These are phyloP conservation scores for Eudemis profundana DNA, from an alignment of 2,888 invertebrate species.

Conservation along the genomic window DNA sequence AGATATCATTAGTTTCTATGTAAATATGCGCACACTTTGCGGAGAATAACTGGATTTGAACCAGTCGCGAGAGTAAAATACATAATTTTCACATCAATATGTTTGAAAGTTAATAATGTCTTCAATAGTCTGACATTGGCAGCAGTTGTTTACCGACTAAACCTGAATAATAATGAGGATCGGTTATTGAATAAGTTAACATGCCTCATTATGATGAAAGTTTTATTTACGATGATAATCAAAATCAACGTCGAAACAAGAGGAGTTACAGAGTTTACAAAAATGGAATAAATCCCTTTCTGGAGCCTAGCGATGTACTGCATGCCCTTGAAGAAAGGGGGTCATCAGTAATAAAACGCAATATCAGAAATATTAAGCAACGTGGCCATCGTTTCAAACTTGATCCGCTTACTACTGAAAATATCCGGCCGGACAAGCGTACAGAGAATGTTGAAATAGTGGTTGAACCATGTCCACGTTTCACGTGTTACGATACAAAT, in stretches of 20 bases:
- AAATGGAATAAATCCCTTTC: constrained; percentile 71
- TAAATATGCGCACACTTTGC: constrained; percentile 53
- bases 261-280: constrained; percentile 82
- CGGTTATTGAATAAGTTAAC: constrained; percentile 53
- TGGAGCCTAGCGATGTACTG: constrained; percentile 70
- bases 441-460: constrained; percentile 31
- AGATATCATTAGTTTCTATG: constrained; percentile 59
- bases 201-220: constrained; percentile 84
- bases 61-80: constrained; percentile 46
- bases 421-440: constrained; percentile 54
- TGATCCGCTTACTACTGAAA: constrained; percentile 54
- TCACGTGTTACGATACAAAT: constrained; percentile 71
- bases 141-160: constrained; percentile 6
- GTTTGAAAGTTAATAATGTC: constrained; percentile 37
- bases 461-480: constrained; percentile 70
- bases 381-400: constrained; percentile 67
- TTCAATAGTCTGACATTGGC: constrained; percentile 7
- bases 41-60: constrained; percentile 54
- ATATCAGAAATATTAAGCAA: constrained; percentile 76
- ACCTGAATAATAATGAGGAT: constrained; percentile 35
- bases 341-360: constrained; percentile 75
- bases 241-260: constrained; percentile 80
- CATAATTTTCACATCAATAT: constrained; percentile 38
- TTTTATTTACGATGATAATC: constrained; percentile 79
- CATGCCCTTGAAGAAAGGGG: constrained; percentile 73